These are phyloP conservation scores for Diogma glabrata DNA, from an alignment of 2,888 invertebrate species.

Conservation along the genomic window DNA sequence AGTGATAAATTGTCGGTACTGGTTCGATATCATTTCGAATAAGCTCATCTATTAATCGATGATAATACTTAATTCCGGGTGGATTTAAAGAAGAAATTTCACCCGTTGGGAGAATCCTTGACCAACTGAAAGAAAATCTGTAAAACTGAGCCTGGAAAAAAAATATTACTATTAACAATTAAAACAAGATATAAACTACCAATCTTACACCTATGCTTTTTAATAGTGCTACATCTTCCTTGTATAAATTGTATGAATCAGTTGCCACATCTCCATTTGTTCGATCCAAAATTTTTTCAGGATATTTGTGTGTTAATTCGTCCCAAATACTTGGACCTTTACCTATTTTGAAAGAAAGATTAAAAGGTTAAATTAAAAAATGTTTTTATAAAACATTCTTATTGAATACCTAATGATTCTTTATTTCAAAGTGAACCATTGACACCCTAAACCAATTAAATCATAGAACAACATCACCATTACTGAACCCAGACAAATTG, in stretches of 20 bases:
- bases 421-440: no score
- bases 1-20: slow-evolving; percentile 44
- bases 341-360: no score
- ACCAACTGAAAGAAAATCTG: not conserved
- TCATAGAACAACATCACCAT: no score
- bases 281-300: slow-evolving; percentile 29
- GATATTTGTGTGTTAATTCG: slow-evolving; percentile 21
- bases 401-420: no score
- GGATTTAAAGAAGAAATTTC: slow-evolving; percentile 35
- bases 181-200: not conserved
- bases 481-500: no score
- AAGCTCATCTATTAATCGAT: slow-evolving; percentile 2
- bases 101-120: slow-evolving; percentile 46
- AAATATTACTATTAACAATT: no score
- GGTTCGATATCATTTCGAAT: slow-evolving; percentile 42
- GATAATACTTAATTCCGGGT: not conserved
- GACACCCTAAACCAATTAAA: no score
- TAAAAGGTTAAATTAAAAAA: no score
- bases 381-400: no score
- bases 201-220: slow-evolving; percentile 38
- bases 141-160: slow-evolving; percentile 20
- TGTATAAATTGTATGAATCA: no score
- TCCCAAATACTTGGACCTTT: slow-evolving; percentile 40
- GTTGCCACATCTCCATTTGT: slow-evolving; percentile 42
- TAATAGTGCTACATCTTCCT: no score